Conservation (phyloP, 2,113 vertebrate genomes). For the Trogon melanurus region DNA sequence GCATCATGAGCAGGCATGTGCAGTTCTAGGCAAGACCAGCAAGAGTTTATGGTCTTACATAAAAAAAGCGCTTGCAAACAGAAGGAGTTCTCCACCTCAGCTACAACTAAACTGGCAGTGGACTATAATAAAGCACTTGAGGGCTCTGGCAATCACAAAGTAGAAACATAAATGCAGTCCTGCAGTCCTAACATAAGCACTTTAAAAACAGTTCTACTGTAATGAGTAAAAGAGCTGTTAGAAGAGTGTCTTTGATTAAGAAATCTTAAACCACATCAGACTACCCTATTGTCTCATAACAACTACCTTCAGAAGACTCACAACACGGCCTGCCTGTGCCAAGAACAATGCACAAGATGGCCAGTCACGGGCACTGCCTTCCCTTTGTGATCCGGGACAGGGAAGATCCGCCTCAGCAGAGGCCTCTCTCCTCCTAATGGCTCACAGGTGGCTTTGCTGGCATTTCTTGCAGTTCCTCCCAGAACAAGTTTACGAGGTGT, state of each 20-base stretch:
- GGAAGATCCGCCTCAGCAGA: background rate
- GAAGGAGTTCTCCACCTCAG: conserved; percentile 17
- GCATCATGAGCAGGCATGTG: background rate
- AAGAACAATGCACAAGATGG: background rate
- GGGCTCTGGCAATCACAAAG: conserved; percentile 35
- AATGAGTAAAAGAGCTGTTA: background rate
- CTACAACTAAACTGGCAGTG: background rate
- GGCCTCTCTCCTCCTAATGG: conserved; percentile 43
- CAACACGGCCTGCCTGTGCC: background rate
- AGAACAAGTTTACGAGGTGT: conserved; percentile 58
- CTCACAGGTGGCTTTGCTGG: conserved; percentile 69
- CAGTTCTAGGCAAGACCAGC: background rate
- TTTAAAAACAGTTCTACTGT: conserved; percentile 19
- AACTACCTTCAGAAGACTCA: conserved; percentile 2
- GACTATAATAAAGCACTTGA: conserved; percentile 39
- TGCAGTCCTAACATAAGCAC: conserved; percentile 15
- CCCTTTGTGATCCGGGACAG: background rate
- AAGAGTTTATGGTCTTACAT: background rate
- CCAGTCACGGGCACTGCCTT: background rate
- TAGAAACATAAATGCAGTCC: conserved; percentile 31
- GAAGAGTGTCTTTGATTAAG: conserved; percentile 18
- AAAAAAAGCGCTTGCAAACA: background rate
- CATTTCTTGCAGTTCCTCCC: background rate
- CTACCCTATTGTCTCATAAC: background rate
- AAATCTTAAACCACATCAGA: conserved; percentile 23